Evolutionary conservation across 30 jellyfish, hydroid and myxozoan genomes (phyloP), one percentile per base, ranked within the genome.

Genomic region (Aurelia coerulea): DNA sequence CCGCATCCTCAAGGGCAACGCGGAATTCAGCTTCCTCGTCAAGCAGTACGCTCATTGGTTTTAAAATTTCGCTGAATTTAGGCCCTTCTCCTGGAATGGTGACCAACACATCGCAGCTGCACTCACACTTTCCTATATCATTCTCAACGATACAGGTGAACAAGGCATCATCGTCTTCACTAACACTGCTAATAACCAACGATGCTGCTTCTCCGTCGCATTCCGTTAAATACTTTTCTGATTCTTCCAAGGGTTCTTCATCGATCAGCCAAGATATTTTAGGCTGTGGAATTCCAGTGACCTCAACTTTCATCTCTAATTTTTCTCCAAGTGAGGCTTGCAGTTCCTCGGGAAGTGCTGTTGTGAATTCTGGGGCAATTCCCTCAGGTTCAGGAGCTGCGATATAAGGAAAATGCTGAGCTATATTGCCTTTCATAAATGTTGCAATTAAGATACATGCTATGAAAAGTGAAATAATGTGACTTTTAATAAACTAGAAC

Each of bases 241-340:
- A 76, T n/a, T 35, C 83, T 29, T 78, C 59, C n/a, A 95, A 29
- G 34, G 39, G 19, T 10, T 65, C 93, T 10, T 87, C 97, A 54
- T 89, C 98, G 42, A 72, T 73, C 10, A 66, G 71, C 99, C 99
- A 95, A 4, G 62, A 81, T 49, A 84, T 91, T 46, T 64, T 68
- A 10, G 99, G 99, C 35, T 39, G 65, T 42, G 99, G 99, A 16
- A 62, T 65, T 16, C 97, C 99, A 46, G 80, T 35, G 68, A 83
- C 89, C 29, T 42, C 69, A 13, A 88, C 96, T 56, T 84, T 74
- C 37, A 95, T 23, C 34, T 52, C 87, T 6, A 95, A 82, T 31
- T 51, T 73, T 13, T 79, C 93, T 18, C 99, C 99, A 10, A 68
- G 63, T 3, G 66, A 34, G 4, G 68, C 88, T 32, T 59, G 54